These are phyloP conservation scores for Sebastes wilsoni DNA, from an alignment of 2,797 vertebrate genomes.

Conservation along the genomic window DNA sequence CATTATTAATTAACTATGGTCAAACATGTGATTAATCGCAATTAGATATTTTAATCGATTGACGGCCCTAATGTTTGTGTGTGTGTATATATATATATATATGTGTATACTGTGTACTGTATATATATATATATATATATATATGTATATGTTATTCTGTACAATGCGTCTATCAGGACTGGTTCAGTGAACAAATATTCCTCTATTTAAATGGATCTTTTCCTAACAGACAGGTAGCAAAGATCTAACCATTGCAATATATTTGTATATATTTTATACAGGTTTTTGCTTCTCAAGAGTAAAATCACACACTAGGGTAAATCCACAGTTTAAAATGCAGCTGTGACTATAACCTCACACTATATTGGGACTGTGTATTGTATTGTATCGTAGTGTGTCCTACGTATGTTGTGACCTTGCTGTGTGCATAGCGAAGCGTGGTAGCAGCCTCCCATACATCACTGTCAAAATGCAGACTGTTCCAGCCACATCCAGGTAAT, in stretches of 20 bases:
- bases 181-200: constrained; percentile 5
- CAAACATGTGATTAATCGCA: too few species aligned
- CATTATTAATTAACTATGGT: too few species aligned
- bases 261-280: background rate
- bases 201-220: background rate
- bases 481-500: constrained; percentile 75
- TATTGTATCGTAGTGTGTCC: constrained; percentile 36
- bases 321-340: constrained; percentile 14
- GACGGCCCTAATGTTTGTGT: too few species aligned
- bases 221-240: too few species aligned
- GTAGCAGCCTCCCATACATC: constrained; percentile 78
- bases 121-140: too few species aligned
- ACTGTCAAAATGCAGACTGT: constrained; percentile 75
- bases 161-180: background rate
- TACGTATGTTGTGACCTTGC: constrained; percentile 73
- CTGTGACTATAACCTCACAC: constrained; percentile 1
- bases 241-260: background rate
- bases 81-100: too few species aligned
- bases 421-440: constrained; percentile 63
- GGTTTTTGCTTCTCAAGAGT: background rate
- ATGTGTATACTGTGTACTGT: too few species aligned
- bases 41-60: too few species aligned
- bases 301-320: background rate
- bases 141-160: background rate
- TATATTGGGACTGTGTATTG: constrained; percentile 36